Evolutionary conservation across 2,113 vertebrate genomes (phyloP).

Genomic region (Perccottus glenii): DNA sequence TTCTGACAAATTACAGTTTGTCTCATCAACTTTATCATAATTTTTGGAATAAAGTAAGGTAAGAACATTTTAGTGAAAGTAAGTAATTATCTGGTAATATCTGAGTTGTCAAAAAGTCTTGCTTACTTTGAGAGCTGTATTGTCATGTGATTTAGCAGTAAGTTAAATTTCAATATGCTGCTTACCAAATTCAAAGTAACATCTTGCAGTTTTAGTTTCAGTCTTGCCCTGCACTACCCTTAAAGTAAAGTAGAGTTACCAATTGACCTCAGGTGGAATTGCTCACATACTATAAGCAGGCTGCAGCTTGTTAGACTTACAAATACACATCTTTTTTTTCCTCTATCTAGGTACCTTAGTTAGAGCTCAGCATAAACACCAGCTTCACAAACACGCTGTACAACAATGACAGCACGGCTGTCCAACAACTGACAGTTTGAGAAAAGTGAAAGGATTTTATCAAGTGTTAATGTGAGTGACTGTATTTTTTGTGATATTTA

Average conservation of each 20-base stretch:
- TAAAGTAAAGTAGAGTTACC: neutral
- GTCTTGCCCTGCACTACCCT: neutral
- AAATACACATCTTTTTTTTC: constrained; percentile 30
- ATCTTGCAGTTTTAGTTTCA: too few relatives aligned
- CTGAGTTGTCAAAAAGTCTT: too few relatives aligned
- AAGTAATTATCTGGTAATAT: too few relatives aligned
- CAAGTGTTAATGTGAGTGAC: neutral
- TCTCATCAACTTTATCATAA: neutral
- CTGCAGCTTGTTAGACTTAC: constrained; percentile 39
- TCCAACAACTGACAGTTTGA: neutral
- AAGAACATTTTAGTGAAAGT: constrained; percentile 11
- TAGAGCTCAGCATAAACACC: neutral
- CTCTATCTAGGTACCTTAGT: neutral
- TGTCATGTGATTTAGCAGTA: too few relatives aligned
- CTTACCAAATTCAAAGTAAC: too few relatives aligned
- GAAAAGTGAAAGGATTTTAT: neutral
- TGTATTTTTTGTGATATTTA: constrained; percentile 12
- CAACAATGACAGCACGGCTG: constrained; percentile 18
- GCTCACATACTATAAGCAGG: constrained; percentile 15
- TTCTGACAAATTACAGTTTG: neutral
- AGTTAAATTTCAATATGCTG: too few relatives aligned
- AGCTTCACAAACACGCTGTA: neutral
- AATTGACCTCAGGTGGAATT: constrained; percentile 15
- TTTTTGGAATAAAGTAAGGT: constrained; percentile 32
- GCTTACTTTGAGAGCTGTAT: too few relatives aligned